These are phyloP conservation scores for Trissolcus basalis DNA, from an alignment of 1,140 invertebrate genomes.

Conservation along the genomic window DNA sequence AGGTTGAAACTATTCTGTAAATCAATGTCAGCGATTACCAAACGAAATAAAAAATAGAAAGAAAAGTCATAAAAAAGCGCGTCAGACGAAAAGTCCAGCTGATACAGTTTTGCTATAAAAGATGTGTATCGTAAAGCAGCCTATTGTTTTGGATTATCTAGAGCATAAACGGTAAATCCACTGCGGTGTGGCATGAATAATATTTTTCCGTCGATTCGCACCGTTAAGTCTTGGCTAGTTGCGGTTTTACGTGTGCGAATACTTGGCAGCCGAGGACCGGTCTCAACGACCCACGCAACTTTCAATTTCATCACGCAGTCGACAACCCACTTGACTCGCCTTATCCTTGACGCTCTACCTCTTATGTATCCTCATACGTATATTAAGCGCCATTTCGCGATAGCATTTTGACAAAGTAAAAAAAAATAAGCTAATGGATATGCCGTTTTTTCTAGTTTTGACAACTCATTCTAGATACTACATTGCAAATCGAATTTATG, in stretches of 20 bases:
- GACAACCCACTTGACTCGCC: slow-evolving; percentile 43
- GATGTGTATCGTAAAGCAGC: slow-evolving; percentile 17
- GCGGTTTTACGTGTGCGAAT: slow-evolving; percentile 10
- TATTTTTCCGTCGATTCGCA: slow-evolving; percentile 40
- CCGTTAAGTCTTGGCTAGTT: slow-evolving; percentile 28
- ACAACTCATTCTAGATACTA: too few relatives aligned
- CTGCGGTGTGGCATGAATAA: slow-evolving; percentile 33
- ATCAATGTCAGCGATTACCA: slow-evolving; percentile 7
- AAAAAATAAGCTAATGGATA: too few relatives aligned
- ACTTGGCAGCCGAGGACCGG: slow-evolving; percentile 21
- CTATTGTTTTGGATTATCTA: slow-evolving; percentile 36
- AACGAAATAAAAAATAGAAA: slow-evolving; percentile 5
- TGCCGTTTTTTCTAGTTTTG: too few relatives aligned
- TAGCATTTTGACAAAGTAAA: slow-evolving; percentile 32
- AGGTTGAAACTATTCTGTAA: slow-evolving; percentile 1
- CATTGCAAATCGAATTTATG: too few relatives aligned
- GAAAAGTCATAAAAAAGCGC: neutral
- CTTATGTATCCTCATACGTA: slow-evolving; percentile 24
- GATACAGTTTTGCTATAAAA: slow-evolving; percentile 32
- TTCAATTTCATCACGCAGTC: slow-evolving; percentile 53
- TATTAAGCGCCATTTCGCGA: slow-evolving; percentile 10
- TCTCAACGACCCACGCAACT: slow-evolving; percentile 51
- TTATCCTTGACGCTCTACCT: slow-evolving; percentile 35
- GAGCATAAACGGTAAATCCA: slow-evolving; percentile 47
- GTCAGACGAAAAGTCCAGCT: slow-evolving; percentile 5